These are phyloP conservation scores for Pipa parva DNA, from an alignment of 2,113 vertebrate species.

Conservation along the genomic window DNA sequence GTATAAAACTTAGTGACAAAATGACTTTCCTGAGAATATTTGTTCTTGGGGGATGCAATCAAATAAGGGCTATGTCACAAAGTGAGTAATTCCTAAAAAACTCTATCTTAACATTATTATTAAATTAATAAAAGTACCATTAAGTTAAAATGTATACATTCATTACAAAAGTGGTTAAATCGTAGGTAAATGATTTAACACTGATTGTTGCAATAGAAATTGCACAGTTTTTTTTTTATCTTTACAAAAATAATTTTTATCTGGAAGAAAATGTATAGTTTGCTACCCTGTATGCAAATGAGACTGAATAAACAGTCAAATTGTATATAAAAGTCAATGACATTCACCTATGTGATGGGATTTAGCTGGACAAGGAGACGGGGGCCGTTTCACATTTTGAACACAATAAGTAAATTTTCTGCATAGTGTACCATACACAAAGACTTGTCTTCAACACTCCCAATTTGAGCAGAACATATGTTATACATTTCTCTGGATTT, in stretches of 20 bases:
- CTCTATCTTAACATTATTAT: constrained; percentile 71
- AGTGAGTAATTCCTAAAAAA: constrained; percentile 60
- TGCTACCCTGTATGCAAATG: constrained; percentile 92
- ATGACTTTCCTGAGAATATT: constrained; percentile 78
- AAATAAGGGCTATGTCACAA: constrained; percentile 54
- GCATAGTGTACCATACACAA: background rate
- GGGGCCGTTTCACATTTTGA: background rate
- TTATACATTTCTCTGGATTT: background rate
- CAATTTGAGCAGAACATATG: background rate
- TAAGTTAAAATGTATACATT: constrained; percentile 81
- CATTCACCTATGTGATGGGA: constrained; percentile 19
- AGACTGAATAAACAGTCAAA: constrained; percentile 56
- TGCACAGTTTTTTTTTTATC: constrained; percentile 73
- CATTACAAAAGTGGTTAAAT: constrained; percentile 79
- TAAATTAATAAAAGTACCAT: constrained; percentile 87
- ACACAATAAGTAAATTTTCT: background rate
- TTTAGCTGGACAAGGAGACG: background rate
- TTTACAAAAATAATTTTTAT: constrained; percentile 70
- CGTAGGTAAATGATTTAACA: constrained; percentile 84
- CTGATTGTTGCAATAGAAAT: constrained; percentile 80
- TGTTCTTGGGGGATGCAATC: constrained; percentile 71
- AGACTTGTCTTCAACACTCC: background rate
- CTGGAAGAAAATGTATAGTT: constrained; percentile 75
- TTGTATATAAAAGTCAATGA: constrained; percentile 57
- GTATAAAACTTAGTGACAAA: constrained; percentile 65